phyloP scores from a whole-genome alignment of 2,797 vertebrate species.

The Echiichthys vipera region DNA sequence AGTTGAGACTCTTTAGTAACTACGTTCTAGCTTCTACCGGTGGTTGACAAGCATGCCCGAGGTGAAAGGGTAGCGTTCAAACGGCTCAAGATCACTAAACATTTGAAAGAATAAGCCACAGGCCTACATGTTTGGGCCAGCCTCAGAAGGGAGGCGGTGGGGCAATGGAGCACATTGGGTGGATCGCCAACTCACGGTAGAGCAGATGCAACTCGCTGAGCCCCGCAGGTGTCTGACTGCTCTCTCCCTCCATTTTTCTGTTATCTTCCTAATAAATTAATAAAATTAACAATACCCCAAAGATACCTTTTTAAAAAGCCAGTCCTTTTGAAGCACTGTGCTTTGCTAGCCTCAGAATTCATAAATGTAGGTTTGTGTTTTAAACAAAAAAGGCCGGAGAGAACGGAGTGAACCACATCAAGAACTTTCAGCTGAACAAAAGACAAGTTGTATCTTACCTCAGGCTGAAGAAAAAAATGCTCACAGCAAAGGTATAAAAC shows the following conservation, averaged over 20 bases:
- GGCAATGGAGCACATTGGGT: too few species aligned
- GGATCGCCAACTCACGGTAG: too few species aligned
- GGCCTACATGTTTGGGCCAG: too few species aligned
- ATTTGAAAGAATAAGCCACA: too few species aligned
- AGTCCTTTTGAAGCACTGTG: not conserved
- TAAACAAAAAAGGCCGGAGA: not conserved
- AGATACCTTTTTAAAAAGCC: not conserved
- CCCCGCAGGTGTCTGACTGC: not conserved
- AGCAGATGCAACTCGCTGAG: too few species aligned
- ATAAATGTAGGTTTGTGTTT: conserved; percentile 2
- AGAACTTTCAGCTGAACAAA: conserved; percentile 31
- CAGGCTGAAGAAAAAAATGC: conserved; percentile 12
- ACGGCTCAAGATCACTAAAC: too few species aligned
- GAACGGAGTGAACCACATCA: not conserved
- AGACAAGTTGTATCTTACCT: not conserved
- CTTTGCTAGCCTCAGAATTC: not conserved
- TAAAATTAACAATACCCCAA: not conserved
- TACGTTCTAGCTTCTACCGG: too few species aligned
- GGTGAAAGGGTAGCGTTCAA: too few species aligned
- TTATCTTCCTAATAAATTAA: too few species aligned
- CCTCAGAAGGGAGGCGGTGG: too few species aligned
- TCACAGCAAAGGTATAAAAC: not conserved
- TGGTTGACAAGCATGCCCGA: too few species aligned
- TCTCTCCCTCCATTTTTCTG: not conserved
- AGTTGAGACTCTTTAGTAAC: too few species aligned